Evolutionary conservation across 2,888 invertebrate species (phyloP).

Genomic region (Rapana venosa): DNA sequence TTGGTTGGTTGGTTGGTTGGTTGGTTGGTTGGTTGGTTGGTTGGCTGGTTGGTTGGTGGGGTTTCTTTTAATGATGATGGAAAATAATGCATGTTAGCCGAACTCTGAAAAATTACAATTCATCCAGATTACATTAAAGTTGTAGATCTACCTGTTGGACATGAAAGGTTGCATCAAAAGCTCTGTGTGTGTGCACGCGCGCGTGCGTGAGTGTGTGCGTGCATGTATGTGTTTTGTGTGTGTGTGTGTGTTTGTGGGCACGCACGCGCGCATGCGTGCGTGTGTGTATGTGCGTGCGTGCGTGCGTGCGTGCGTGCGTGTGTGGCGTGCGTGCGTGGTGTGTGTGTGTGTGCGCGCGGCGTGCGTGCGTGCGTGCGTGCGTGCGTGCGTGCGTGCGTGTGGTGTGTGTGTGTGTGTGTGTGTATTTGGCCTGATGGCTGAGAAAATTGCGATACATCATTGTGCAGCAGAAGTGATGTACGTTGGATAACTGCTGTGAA

Average conservation of each 20-base stretch:
- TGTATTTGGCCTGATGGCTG: background rate
- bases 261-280: background rate
- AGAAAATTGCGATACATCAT: background rate
- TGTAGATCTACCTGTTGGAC: too few species aligned
- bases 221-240: background rate
- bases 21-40: too few species aligned
- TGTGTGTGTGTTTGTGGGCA: background rate
- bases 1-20: too few species aligned
- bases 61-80: too few species aligned
- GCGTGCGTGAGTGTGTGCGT: too few species aligned
- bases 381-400: background rate
- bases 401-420: background rate
- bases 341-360: too few species aligned
- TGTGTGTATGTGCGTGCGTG: background rate
- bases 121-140: too few species aligned
- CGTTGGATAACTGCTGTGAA: too few species aligned
- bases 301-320: background rate
- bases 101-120: too few species aligned
- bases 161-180: background rate
- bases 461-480: background rate
- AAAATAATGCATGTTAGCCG: too few species aligned
- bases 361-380: background rate
- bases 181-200: too few species aligned
- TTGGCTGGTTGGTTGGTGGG: too few species aligned
- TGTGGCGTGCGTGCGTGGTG: background rate